phyloP scores from a whole-genome alignment of 2,113 vertebrate genomes.

The Columba livia region DNA sequence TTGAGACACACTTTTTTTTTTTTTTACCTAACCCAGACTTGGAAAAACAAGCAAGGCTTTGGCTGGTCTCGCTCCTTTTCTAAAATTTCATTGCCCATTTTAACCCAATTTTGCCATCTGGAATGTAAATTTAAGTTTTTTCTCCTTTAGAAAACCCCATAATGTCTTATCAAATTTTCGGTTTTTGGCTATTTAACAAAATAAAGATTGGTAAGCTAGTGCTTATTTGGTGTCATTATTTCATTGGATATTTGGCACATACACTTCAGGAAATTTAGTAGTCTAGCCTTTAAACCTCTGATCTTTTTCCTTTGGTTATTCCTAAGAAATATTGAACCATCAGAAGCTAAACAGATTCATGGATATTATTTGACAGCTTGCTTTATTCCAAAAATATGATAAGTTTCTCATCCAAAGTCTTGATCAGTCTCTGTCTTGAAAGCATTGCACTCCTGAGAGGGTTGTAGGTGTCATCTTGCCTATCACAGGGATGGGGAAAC shows the following conservation, averaged over 20 bases:
- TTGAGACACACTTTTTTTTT: slow-evolving; percentile 36
- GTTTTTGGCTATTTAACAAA: slow-evolving; percentile 58
- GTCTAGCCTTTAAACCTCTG: slow-evolving; percentile 17
- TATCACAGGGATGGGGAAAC: background rate
- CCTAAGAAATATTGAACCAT: slow-evolving; percentile 2
- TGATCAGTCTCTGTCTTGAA: background rate
- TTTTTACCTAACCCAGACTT: slow-evolving; percentile 40
- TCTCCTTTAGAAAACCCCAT: background rate
- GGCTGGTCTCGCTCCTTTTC: slow-evolving; percentile 38
- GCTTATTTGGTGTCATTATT: slow-evolving; percentile 14
- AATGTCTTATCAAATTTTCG: slow-evolving; percentile 65
- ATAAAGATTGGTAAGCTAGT: slow-evolving; percentile 23
- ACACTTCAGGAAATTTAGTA: slow-evolving; percentile 48
- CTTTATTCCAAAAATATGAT: background rate
- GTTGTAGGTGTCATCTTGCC: background rate
- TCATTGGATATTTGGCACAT: background rate
- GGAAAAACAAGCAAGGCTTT: slow-evolving; percentile 69
- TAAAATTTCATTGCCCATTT: slow-evolving; percentile 65
- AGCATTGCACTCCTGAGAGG: background rate
- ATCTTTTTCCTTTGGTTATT: slow-evolving; percentile 8
- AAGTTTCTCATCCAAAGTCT: background rate
- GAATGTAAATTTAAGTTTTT: slow-evolving; percentile 66
- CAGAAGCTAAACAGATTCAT: background rate
- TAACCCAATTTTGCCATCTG: slow-evolving; percentile 68
- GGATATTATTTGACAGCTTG: slow-evolving; percentile 3